Percentiles rank a stretch among this genome's conserved stretches.
Conservation (phyloP, 2,113 vertebrate species). For the Pipa parva region DNA sequence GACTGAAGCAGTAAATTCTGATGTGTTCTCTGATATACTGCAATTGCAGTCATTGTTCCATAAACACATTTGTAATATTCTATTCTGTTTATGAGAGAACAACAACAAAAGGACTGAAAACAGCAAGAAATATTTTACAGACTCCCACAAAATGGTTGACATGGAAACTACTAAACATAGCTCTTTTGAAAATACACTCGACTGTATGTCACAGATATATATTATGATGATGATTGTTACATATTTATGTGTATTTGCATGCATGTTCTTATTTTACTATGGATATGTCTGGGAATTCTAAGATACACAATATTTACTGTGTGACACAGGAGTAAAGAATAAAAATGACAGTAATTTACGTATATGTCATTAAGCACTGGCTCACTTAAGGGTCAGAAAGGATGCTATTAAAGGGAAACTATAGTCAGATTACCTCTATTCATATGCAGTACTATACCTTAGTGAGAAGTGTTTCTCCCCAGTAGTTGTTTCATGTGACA, state of each 20-base stretch:
- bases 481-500: too few relatives aligned
- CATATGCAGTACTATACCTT: too few relatives aligned
- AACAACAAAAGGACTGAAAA: conserved; percentile 10
- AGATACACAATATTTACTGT: too few relatives aligned
- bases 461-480: too few relatives aligned
- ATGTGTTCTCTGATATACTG: background rate
- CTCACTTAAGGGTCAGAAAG: too few relatives aligned
- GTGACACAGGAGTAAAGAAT: too few relatives aligned
- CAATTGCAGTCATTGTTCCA: conserved; percentile 7
- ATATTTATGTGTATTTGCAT: background rate
- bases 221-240: conserved; percentile 13
- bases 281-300: too few relatives aligned
- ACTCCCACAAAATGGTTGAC: conserved; percentile 23
- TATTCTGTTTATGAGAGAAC: conserved; percentile 16
- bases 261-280: too few relatives aligned
- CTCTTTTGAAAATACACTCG: background rate
- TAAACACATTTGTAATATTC: conserved; percentile 13
- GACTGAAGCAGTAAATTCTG: background rate
- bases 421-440: too few relatives aligned
- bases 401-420: too few relatives aligned
- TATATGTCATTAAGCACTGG: too few relatives aligned
- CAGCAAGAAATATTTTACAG: conserved; percentile 7
- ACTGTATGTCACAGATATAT: conserved; percentile 18
- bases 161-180: conserved; percentile 36
- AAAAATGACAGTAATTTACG: too few relatives aligned